Base-by-base conservation (phyloP, 2,888 invertebrate genomes). In the Drosophila macrothrix region DNA sequence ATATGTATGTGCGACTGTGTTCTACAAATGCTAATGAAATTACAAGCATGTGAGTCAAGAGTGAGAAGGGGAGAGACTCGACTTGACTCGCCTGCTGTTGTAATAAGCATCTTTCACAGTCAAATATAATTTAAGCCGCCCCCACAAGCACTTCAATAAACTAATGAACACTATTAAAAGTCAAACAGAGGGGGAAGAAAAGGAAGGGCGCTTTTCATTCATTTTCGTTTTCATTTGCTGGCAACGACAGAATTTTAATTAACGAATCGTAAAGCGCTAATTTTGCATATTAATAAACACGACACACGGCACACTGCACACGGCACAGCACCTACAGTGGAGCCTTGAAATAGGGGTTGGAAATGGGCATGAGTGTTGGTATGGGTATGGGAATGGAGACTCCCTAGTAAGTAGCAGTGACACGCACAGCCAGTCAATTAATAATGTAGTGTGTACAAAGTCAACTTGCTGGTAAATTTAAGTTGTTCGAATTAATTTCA, bases 221-320 rank as follows among this genome's bases (percentile, higher is more conserved):
- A n/a, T n/a, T 41, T 41, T 41, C 41, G 7, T 41, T 41, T 41
- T n/a, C 41, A 41, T n/a, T 46, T 9, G 46, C 61, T 46, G 71
- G 31, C 72, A 76, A 52, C 73, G 62, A 59, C 88, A 85, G 84
- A 88, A 86, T 82, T 86, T 86, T 90, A 90, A 86, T 86, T 90
- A 86, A 82, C 80, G 74, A 86, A 88, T 84, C 89, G 84, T 80
- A 79, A 75, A 88, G 71, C 75, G 75, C 89, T 76, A 87, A 90
- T 90, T 90, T 90, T 76, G 88, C 90, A 90, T 87, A 90, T 89
- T 90, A 90, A 87, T 84, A 82, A 90, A 70, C 71, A 79, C 67
- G 86, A 71, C 67, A 80, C 64, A 70, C 46, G 46, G 4, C 66
- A 54, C 64, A 67, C 22, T n/a, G 41, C 41, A 70, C 71, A 79